Conservation (phyloP, 1,140 invertebrate species). For the Plectrocnemia conspersa region DNA sequence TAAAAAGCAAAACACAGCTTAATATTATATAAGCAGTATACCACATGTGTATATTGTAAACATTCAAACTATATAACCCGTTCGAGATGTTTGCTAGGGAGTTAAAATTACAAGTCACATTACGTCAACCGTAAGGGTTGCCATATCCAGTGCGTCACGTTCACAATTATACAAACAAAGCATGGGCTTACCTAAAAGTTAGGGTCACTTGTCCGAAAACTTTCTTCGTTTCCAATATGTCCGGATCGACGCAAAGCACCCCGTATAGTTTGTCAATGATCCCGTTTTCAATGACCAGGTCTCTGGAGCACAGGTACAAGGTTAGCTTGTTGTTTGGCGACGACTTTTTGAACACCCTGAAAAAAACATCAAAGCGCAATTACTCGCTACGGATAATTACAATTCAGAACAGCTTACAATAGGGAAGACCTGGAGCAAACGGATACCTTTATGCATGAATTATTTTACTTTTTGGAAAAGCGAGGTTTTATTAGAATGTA, state of each 20-base stretch:
- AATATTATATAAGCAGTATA: too few species aligned
- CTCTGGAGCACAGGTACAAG: conserved; percentile 71
- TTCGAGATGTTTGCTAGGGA: background rate
- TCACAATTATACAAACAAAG: conserved; percentile 21
- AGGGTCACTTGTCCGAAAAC: conserved; percentile 80
- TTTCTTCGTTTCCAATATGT: conserved; percentile 67
- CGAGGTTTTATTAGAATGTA: too few species aligned
- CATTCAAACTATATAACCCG: background rate
- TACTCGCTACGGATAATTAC: too few species aligned
- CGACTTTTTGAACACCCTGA: conserved; percentile 60
- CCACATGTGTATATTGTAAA: background rate
- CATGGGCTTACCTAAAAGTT: conserved; percentile 63
- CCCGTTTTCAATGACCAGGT: conserved; percentile 68
- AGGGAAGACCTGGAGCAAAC: too few species aligned
- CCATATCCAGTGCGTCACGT: too few species aligned
- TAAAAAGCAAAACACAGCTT: too few species aligned
- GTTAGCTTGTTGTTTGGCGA: conserved; percentile 79
- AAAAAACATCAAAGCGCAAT: conserved; percentile 1
- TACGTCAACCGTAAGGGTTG: too few species aligned
- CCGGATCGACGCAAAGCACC: conserved; percentile 73
- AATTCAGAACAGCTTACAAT: too few species aligned
- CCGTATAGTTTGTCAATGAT: conserved; percentile 72
- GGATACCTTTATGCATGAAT: too few species aligned
- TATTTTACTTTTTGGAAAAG: too few species aligned
- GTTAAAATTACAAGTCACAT: too few species aligned